These are phyloP conservation scores for Xestia rhomboidea DNA, from an alignment of 2,888 invertebrate species.

Conservation along the genomic window DNA sequence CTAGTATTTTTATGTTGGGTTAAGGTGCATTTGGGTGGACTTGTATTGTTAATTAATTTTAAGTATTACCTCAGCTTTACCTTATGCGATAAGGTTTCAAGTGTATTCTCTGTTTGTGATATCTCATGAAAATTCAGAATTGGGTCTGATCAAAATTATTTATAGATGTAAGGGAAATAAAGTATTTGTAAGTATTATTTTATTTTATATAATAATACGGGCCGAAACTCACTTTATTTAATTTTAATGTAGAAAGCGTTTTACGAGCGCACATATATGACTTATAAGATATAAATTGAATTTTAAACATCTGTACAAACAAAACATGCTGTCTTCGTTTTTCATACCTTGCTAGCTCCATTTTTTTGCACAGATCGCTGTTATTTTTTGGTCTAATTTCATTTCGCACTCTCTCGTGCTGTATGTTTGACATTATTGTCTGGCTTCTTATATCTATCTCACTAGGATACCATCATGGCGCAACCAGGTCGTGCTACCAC, in stretches of 20 bases:
- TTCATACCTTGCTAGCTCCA: neutral
- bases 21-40: neutral
- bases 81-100: conserved; percentile 12
- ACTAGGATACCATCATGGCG: neutral
- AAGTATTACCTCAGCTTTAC: conserved; percentile 14
- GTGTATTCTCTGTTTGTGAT: conserved; percentile 22
- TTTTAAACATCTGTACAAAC: neutral
- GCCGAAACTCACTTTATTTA: neutral
- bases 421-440: too few species aligned
- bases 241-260: neutral
- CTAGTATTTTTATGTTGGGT: neutral
- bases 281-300: neutral
- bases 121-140: conserved; percentile 9
- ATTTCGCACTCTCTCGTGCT: neutral
- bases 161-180: neutral
- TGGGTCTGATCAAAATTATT: conserved; percentile 11
- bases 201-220: neutral
- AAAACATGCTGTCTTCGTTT: neutral
- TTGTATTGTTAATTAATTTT: conserved; percentile 10
- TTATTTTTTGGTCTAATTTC: neutral
- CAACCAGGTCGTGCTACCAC: neutral
- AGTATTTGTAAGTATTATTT: conserved; percentile 45
- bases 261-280: neutral
- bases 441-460: neutral
- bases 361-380: neutral